Evolutionary conservation across 1,140 invertebrate genomes (phyloP), one percentile per base, ranked within the genome.

Genomic region (Stegodyphus mimosarum): DNA sequence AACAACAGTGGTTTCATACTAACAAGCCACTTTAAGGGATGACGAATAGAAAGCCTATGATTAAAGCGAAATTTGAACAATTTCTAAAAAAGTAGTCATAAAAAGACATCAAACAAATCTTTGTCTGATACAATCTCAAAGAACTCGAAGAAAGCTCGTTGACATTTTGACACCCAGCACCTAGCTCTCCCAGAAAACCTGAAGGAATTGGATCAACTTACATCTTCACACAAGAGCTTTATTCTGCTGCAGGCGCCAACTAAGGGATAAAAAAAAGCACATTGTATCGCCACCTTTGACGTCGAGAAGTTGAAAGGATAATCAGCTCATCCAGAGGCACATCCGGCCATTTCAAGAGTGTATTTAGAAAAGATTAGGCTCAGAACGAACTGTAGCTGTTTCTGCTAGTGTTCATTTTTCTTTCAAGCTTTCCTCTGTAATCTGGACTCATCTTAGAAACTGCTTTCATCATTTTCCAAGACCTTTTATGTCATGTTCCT

Each of bases 251-350:
- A 71, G 78, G 72, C 78, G 69, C 67, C 69, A 51, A 13, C 55
- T 15, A 49, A 51, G 50, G 50, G 10, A 51, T 18, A 48, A 84
- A 48, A 69, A 67, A 18, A 69, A 70, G 71, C 55, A 66, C 50
- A 74, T 55, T 84, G 81, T 76, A 76, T 84, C 73, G 80, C 63
- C 63, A 83, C 74, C 72, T 75, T 83, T 83, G 80, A 83, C 63
- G 81, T 84, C 63, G 72, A 75, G 80, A 83, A 48, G 81, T 84
- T 75, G 72, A 84, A 84, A 84, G 81, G 80, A 74, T 53, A 74
- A 83, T 55, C 67, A 83, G 73, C 72, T 76, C 51, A 60, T 84
- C 81, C 64, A 84, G 50, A 70, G n/a, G 51, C 49, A 74, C 80
- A 83, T 83, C 71, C 71, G 71, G 80, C 71, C 50, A 71, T 53